phyloP scores from a whole-genome alignment of 1,140 invertebrate genomes.

The Oncopeltus fasciatus region DNA sequence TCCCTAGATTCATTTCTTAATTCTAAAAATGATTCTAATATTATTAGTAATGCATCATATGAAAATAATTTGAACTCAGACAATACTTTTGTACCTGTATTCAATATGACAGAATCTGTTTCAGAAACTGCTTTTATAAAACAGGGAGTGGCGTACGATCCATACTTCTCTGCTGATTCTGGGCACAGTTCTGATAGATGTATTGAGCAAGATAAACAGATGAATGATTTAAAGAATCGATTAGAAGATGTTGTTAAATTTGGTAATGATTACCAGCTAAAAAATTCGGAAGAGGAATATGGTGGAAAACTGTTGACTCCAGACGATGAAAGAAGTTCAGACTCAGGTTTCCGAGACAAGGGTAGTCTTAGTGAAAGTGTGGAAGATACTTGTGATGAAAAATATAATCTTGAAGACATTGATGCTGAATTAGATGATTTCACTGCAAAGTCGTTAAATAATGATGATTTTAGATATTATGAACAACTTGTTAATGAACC shows the following conservation, averaged over 20 bases:
- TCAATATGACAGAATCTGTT: constrained; percentile 9
- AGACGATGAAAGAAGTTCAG: constrained; percentile 38
- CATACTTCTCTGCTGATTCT: constrained; percentile 16
- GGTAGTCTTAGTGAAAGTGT: constrained; percentile 28
- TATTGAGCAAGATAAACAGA: constrained; percentile 20
- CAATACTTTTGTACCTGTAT: constrained; percentile 1
- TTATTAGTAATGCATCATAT: background rate
- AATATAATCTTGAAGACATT: constrained; percentile 31
- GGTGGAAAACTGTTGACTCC: constrained; percentile 35
- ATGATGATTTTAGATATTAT: constrained; percentile 15
- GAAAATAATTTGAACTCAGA: background rate
- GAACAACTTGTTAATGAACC: constrained; percentile 8
- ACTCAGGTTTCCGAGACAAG: constrained; percentile 39
- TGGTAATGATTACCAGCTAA: constrained; percentile 13
- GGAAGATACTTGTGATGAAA: constrained; percentile 35
- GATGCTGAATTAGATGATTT: constrained; percentile 27
- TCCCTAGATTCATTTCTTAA: constrained; percentile 10
- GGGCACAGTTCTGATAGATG: constrained; percentile 16
- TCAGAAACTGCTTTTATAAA: constrained; percentile 9
- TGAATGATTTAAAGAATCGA: constrained; percentile 24
- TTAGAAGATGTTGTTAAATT: constrained; percentile 23
- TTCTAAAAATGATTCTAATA: constrained; percentile 4
- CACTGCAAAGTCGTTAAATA: constrained; percentile 1
- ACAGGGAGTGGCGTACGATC: constrained; percentile 3
- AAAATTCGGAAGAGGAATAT: constrained; percentile 31